phyloP scores from a whole-genome alignment of 2,113 vertebrate genomes.

The Sarotherodon lohbergeri region DNA sequence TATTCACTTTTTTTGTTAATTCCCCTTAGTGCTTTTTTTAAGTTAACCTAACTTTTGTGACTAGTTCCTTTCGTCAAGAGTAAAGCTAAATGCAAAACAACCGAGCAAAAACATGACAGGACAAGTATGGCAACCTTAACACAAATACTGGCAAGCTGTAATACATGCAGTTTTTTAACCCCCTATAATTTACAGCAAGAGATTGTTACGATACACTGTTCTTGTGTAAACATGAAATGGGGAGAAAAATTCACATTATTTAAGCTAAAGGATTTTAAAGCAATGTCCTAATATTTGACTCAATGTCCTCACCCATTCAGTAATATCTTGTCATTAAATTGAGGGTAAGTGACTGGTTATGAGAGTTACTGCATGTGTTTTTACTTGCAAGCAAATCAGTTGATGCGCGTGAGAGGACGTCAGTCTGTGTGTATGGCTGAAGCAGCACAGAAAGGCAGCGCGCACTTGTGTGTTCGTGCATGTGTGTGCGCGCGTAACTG shows the following conservation, averaged over 20 bases:
- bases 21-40: neutral
- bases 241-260: neutral
- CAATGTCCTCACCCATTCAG: neutral
- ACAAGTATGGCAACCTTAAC: conserved; percentile 10
- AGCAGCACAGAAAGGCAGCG: neutral
- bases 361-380: neutral
- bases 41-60: neutral
- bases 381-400: neutral
- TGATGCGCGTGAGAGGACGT: neutral
- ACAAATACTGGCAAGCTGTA: conserved; percentile 5
- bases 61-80: neutral
- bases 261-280: neutral
- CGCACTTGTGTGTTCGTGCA: conserved; percentile 20
- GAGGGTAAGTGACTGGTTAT: neutral
- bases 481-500: conserved; percentile 42
- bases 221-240: neutral
- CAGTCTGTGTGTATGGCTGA: neutral
- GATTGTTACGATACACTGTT: neutral
- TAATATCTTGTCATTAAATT: neutral
- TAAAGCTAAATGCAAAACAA: neutral
- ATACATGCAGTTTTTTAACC: neutral
- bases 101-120: conserved; percentile 32
- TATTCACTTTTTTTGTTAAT: neutral
- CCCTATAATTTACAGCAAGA: neutral
- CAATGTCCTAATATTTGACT: neutral